A percentile compares a stretch with the other conserved stretches of the same genome.
These are phyloP conservation scores for Vimba vimba DNA, from an alignment of 2,113 vertebrate genomes.

Conservation along the genomic window DNA sequence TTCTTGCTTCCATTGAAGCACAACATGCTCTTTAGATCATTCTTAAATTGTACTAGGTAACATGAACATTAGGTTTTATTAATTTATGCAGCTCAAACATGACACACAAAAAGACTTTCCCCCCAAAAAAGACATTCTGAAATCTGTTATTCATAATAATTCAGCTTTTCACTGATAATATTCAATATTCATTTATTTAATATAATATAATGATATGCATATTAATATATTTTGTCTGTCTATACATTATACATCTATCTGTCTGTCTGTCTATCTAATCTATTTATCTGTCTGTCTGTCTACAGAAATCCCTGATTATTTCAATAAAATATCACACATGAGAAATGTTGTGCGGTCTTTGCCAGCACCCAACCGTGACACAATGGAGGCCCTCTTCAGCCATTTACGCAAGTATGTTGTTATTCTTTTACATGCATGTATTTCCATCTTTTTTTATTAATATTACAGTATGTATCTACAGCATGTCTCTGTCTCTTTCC, in stretches of 20 bases:
- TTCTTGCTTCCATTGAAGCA: not conserved
- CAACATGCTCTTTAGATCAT: not conserved
- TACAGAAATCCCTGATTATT: constrained; percentile 81
- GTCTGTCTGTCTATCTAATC: too few relatives aligned
- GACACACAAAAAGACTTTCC: not conserved
- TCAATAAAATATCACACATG: constrained; percentile 70
- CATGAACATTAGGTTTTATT: not conserved
- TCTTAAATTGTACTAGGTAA: not conserved
- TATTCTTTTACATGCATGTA: not conserved
- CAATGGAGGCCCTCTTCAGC: constrained; percentile 85
- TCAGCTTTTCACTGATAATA: not conserved
- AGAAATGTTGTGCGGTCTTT: constrained; percentile 82
- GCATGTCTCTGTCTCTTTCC: not conserved
- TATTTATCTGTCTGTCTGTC: not conserved
- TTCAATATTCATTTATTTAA: not conserved
- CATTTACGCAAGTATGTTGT: constrained; percentile 87
- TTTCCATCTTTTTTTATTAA: not conserved
- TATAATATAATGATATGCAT: too few relatives aligned
- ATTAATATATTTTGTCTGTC: too few relatives aligned
- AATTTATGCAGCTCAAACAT: not conserved
- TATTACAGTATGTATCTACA: not conserved
- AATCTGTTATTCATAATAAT: not conserved
- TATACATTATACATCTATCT: not conserved
- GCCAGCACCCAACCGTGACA: constrained; percentile 83
- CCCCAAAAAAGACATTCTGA: not conserved